phyloP scores from a whole-genome alignment of 2,113 vertebrate species.

The Bombycilla garrulus region DNA sequence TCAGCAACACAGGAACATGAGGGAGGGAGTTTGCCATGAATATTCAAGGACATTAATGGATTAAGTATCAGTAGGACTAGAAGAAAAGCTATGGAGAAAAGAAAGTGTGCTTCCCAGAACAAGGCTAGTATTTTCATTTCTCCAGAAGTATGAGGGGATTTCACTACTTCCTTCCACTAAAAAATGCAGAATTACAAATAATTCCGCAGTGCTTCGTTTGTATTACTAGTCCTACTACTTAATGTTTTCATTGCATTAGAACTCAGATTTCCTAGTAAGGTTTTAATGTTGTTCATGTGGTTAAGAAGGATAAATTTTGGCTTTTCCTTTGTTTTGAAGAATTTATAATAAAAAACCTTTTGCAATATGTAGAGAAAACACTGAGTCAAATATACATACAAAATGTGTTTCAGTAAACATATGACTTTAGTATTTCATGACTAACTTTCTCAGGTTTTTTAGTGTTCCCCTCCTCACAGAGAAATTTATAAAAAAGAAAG shows the following conservation, averaged over 20 bases:
- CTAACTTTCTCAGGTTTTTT: neutral
- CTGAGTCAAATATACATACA: neutral
- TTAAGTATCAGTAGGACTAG: neutral
- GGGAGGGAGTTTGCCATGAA: neutral
- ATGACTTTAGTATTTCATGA: neutral
- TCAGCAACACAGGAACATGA: neutral
- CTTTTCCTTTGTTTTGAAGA: neutral
- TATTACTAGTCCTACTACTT: neutral
- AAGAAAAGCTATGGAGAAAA: neutral
- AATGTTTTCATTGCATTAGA: neutral
- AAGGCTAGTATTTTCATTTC: neutral
- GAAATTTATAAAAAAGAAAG: neutral
- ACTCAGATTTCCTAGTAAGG: neutral
- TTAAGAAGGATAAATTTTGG: neutral
- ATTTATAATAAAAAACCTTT: neutral
- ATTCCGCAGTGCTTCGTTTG: neutral
- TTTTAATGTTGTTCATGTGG: neutral
- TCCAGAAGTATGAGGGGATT: neutral
- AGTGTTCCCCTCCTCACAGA: neutral
- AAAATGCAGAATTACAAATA: neutral
- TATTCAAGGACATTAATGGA: neutral
- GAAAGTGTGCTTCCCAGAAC: neutral
- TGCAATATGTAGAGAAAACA: neutral
- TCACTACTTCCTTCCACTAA: neutral
- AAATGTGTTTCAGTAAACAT: neutral